phyloP scores from a whole-genome alignment of 1,140 invertebrate genomes.

The Geopemphigus sp. region DNA sequence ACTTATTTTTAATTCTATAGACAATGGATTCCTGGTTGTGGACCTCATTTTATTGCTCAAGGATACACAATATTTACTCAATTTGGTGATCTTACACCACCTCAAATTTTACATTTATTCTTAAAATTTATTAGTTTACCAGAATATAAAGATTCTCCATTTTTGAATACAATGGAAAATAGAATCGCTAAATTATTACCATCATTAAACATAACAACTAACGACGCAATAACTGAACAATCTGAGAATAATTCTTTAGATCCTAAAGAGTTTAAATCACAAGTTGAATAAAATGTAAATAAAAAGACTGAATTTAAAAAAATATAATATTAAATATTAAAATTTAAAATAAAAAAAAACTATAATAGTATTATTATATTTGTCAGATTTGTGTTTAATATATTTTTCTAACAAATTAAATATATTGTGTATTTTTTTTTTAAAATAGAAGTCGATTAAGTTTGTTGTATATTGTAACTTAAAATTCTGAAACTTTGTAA shows the following conservation, averaged over 20 bases:
- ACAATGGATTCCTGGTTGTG: slow-evolving; percentile 59
- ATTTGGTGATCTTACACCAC: slow-evolving; percentile 56
- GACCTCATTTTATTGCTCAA: slow-evolving; percentile 55
- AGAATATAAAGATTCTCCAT: slow-evolving; percentile 55
- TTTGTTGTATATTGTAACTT: too few relatives aligned
- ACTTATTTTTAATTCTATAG: slow-evolving; percentile 51
- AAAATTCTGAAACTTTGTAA: too few relatives aligned
- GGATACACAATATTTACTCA: slow-evolving; percentile 57
- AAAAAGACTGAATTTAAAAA: slow-evolving; percentile 27
- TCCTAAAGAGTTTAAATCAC: background rate
- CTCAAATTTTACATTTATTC: slow-evolving; percentile 56
- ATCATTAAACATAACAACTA: background rate
- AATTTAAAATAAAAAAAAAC: too few relatives aligned
- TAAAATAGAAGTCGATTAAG: too few relatives aligned
- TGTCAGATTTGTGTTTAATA: background rate
- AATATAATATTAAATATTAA: too few relatives aligned
- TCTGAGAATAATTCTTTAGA: slow-evolving; percentile 2
- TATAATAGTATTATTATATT: slow-evolving; percentile 5
- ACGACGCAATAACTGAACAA: background rate
- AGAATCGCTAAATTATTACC: slow-evolving; percentile 28
- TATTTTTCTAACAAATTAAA: too few relatives aligned
- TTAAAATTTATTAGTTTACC: slow-evolving; percentile 57
- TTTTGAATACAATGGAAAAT: slow-evolving; percentile 53
- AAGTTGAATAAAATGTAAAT: slow-evolving; percentile 1
- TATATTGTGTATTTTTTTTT: too few relatives aligned